phyloP scores from a whole-genome alignment of 2,113 vertebrate genomes.

The Leucopsar rothschildi region DNA sequence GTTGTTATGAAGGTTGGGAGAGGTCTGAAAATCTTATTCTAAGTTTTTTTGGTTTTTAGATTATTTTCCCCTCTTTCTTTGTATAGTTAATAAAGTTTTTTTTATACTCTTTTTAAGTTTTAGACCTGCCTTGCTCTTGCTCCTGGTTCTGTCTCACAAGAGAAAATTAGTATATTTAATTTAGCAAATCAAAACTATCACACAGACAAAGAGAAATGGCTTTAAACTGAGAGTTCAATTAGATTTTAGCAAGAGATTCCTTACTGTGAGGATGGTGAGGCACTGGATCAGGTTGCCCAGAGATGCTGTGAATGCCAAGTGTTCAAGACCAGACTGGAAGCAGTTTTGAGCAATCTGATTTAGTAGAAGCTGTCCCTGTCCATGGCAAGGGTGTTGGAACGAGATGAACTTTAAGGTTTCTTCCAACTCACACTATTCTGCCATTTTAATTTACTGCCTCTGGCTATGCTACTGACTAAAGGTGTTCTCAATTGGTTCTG shows the following conservation, averaged over 20 bases:
- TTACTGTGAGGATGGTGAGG: not conserved
- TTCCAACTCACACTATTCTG: not conserved
- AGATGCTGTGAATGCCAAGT: not conserved
- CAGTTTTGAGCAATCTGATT: not conserved
- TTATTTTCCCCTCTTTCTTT: too few relatives aligned
- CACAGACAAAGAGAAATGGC: not conserved
- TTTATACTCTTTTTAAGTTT: too few relatives aligned
- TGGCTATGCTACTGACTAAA: not conserved
- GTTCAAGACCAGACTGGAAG: not conserved
- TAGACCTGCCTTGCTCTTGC: too few relatives aligned
- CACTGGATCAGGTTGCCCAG: not conserved
- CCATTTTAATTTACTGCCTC: not conserved
- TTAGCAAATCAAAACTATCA: too few relatives aligned
- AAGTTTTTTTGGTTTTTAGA: too few relatives aligned
- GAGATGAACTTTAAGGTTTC: not conserved
- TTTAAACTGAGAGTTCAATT: not conserved
- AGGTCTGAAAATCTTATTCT: too few relatives aligned
- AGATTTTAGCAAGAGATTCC: not conserved
- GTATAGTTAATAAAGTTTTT: too few relatives aligned
- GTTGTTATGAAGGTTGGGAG: too few relatives aligned
- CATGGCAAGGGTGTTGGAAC: not conserved
- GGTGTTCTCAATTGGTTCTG: not conserved
- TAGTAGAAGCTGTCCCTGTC: not conserved
- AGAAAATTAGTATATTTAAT: too few relatives aligned
- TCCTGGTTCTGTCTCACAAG: too few relatives aligned